A percentile compares a stretch with the other conserved stretches of the same genome.
These are phyloP conservation scores for Scolopax bukidnonensis DNA, from an alignment of 2,797 vertebrate genomes.

Conservation along the genomic window DNA sequence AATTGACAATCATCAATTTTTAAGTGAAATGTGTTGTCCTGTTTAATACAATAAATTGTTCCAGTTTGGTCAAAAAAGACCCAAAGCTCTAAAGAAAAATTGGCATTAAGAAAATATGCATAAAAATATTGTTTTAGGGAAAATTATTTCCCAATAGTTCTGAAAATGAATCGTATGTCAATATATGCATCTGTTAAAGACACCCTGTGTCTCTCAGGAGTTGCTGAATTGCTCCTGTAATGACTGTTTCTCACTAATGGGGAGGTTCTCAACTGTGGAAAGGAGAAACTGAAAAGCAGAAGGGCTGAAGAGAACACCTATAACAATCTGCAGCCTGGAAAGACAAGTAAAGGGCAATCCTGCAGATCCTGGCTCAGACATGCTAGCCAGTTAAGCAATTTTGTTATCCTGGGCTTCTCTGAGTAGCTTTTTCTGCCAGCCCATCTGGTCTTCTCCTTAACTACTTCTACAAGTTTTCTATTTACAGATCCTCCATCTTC, in stretches of 20 bases:
- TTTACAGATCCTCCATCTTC: background rate
- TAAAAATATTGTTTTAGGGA: background rate
- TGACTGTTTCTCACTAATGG: background rate
- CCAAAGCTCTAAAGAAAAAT: background rate
- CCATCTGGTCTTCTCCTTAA: background rate
- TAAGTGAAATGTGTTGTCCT: background rate
- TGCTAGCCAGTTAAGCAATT: background rate
- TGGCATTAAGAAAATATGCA: background rate
- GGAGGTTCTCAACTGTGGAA: background rate
- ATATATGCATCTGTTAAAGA: background rate
- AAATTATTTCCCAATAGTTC: background rate
- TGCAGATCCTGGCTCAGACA: background rate
- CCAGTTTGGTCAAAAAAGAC: background rate
- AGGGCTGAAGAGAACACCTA: background rate
- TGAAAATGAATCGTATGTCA: background rate
- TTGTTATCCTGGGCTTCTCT: background rate
- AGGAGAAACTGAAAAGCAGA: background rate
- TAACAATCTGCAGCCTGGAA: background rate
- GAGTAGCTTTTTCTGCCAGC: slow-evolving; percentile 8
- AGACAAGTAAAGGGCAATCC: background rate
- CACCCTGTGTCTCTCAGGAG: background rate
- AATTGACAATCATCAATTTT: background rate
- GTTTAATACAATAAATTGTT: background rate
- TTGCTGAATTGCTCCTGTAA: background rate
- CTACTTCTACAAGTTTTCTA: background rate